These are phyloP conservation scores for Halcyon malimbica DNA, from an alignment of 2,113 vertebrate species.

Conservation along the genomic window DNA sequence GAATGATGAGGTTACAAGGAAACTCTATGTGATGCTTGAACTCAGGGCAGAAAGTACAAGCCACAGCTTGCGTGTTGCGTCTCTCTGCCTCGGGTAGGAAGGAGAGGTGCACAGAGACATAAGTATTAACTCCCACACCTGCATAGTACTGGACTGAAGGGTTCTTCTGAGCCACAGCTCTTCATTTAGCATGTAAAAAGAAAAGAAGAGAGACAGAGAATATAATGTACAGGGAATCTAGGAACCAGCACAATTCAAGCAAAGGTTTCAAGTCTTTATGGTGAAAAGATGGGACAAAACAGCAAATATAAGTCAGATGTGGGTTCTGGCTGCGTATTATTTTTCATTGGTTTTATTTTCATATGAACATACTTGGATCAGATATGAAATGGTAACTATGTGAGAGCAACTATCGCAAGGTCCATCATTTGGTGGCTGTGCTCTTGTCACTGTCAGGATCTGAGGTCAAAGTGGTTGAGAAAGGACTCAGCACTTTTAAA, in stretches of 20 bases:
- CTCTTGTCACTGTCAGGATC: neutral
- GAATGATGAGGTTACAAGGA: conserved; percentile 80
- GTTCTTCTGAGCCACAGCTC: conserved; percentile 79
- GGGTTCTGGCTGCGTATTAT: neutral
- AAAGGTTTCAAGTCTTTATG: neutral
- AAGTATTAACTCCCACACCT: conserved; percentile 85
- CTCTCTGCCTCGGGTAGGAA: conserved; percentile 81
- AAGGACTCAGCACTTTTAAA: neutral
- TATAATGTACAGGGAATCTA: accelerated
- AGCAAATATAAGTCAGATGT: accelerated
- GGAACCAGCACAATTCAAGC: neutral
- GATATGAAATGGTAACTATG: neutral
- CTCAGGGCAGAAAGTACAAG: conserved; percentile 87
- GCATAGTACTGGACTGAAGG: conserved; percentile 77
- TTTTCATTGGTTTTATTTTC: neutral
- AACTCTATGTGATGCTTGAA: conserved; percentile 85
- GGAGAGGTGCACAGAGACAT: conserved; percentile 81
- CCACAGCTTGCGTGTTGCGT: conserved; percentile 76
- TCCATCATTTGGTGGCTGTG: neutral
- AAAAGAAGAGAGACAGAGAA: neutral
- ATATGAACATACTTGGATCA: neutral
- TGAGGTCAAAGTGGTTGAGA: neutral
- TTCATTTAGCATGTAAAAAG: conserved; percentile 3
- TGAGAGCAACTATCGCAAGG: neutral
- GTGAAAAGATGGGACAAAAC: neutral